Percentiles rank a stretch among this genome's conserved stretches.
Conservation (phyloP, 2,888 invertebrate genomes). For the Parnassius apollo region DNA sequence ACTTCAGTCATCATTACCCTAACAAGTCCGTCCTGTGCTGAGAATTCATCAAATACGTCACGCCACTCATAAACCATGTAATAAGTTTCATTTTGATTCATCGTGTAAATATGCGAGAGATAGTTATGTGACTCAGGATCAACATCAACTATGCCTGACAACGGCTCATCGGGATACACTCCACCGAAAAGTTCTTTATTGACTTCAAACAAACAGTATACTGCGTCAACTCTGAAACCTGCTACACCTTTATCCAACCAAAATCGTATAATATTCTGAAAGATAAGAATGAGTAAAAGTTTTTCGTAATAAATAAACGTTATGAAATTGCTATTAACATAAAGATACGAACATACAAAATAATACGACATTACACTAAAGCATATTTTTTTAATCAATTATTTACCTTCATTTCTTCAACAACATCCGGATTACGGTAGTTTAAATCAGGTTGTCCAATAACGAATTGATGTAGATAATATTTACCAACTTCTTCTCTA, state of each 20-base stretch:
- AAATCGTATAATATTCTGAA: slow-evolving; percentile 83
- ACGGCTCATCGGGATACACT: slow-evolving; percentile 79
- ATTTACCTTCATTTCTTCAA: slow-evolving; percentile 80
- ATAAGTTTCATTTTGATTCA: slow-evolving; percentile 81
- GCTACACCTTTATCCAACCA: slow-evolving; percentile 93
- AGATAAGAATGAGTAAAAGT: slow-evolving; percentile 23
- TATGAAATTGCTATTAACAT: background rate
- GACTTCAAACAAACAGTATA: slow-evolving; percentile 84
- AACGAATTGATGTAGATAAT: slow-evolving; percentile 87
- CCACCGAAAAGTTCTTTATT: slow-evolving; percentile 68
- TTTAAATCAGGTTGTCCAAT: slow-evolving; percentile 88
- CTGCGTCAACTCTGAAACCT: slow-evolving; percentile 92
- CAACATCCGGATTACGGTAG: slow-evolving; percentile 84
- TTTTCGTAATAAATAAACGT: background rate
- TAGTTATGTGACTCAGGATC: slow-evolving; percentile 79
- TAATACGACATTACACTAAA: background rate
- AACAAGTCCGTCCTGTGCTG: slow-evolving; percentile 59
- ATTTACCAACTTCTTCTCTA: slow-evolving; percentile 83
- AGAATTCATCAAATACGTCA: slow-evolving; percentile 81
- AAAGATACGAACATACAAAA: no score
- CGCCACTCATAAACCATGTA: slow-evolving; percentile 85
- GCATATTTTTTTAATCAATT: background rate
- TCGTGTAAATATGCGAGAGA: slow-evolving; percentile 83
- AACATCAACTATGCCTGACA: slow-evolving; percentile 59
- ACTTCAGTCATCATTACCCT: slow-evolving; percentile 90